Percentiles rank a stretch among this genome's conserved stretches.
Evolutionary conservation across 1,140 invertebrate species (phyloP).

Genomic region (Philotrypesis tridentata): DNA sequence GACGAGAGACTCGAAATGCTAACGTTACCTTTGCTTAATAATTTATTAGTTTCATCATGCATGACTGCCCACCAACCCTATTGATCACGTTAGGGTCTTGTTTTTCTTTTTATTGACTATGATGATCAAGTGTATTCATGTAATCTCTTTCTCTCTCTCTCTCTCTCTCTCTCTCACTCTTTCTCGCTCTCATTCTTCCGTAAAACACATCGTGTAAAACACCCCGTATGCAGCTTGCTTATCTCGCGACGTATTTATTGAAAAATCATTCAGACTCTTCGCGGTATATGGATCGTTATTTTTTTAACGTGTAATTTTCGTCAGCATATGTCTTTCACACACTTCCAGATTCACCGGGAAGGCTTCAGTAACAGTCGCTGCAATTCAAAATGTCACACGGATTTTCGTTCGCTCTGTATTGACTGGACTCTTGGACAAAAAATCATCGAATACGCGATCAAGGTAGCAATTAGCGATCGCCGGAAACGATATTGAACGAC

Average conservation of each 20-base stretch:
- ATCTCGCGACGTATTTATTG: conserved; percentile 3
- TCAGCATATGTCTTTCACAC: conserved; percentile 35
- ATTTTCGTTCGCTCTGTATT: not conserved
- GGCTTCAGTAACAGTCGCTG: conserved; percentile 8
- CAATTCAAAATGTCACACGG: not conserved
- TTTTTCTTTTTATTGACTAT: conserved; percentile 20
- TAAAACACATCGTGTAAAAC: conserved; percentile 3
- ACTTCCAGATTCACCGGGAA: conserved; percentile 31
- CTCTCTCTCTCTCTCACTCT: not conserved
- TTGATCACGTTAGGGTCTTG: conserved; percentile 25
- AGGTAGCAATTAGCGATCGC: not conserved
- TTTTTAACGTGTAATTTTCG: not conserved
- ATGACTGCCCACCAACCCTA: not conserved
- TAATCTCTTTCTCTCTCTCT: not conserved
- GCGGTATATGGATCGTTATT: conserved; percentile 31
- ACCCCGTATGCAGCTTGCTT: not conserved
- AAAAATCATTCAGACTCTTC: conserved; percentile 26
- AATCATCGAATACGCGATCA: not conserved
- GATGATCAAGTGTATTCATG: not conserved
- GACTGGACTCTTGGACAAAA: not conserved
- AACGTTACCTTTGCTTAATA: conserved; percentile 2
- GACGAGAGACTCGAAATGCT: conserved; percentile 3
- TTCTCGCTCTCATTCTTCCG: not conserved
- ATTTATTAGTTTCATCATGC: conserved; percentile 25
- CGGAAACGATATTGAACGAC: not conserved